These are phyloP conservation scores for Lagothrix lagotricha DNA, from an alignment of 2,797 vertebrate species.

Conservation along the genomic window DNA sequence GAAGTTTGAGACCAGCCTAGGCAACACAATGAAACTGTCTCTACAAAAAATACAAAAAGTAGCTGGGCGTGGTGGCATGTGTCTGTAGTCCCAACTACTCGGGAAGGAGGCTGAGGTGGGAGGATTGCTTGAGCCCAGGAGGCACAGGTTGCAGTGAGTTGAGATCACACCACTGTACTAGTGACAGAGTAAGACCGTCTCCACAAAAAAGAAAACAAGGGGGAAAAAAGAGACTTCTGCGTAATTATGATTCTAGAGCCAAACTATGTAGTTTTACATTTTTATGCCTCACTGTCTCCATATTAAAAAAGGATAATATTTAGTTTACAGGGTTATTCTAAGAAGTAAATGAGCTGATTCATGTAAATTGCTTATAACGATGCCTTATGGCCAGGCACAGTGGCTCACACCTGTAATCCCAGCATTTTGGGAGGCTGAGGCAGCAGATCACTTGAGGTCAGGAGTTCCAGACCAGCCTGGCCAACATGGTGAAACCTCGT, in stretches of 20 bases:
- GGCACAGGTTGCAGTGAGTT: not conserved
- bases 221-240: not conserved
- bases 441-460: too few species aligned
- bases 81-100: not conserved
- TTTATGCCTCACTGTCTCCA: not conserved
- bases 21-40: not conserved
- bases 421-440: too few species aligned
- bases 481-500: too few species aligned
- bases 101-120: not conserved
- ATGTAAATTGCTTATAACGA: not conserved
- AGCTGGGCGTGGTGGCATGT: not conserved
- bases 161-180: not conserved
- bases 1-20: not conserved
- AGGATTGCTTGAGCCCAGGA: not conserved
- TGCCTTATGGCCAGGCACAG: not conserved
- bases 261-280: not conserved
- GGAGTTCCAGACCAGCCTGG: too few species aligned
- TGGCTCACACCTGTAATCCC: not conserved
- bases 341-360: slow-evolving; percentile 6
- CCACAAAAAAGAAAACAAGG: not conserved
- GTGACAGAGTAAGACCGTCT: not conserved
- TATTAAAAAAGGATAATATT: not conserved
- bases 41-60: not conserved
- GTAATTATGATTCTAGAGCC: not conserved
- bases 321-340: not conserved